Conservation (phyloP, 2,113 vertebrate genomes). For the Axis porcinus region DNA sequence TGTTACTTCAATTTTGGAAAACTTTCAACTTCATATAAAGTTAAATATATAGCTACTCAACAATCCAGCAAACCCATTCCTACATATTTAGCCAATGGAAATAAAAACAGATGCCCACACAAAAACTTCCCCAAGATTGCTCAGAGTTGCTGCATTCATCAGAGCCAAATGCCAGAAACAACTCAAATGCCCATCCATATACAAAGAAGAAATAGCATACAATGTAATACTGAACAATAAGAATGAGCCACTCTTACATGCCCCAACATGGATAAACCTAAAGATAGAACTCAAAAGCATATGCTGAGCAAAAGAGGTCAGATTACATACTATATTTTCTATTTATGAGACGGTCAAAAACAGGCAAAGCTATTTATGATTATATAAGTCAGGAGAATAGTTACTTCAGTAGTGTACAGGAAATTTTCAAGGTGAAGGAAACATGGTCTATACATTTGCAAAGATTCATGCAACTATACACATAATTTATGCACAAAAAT, state of each 20-base stretch:
- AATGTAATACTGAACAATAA: neutral
- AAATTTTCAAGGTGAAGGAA: neutral
- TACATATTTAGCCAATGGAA: neutral
- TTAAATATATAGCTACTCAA: neutral
- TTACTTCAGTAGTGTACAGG: neutral
- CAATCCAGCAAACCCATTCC: neutral
- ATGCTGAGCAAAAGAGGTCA: neutral
- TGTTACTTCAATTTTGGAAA: neutral
- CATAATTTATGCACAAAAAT: neutral
- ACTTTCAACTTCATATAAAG: neutral
- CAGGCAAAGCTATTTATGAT: neutral
- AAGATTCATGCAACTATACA: neutral
- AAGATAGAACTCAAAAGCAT: neutral
- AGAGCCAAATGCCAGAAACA: neutral
- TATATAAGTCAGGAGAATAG: neutral
- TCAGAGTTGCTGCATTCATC: neutral
- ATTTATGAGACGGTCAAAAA: neutral
- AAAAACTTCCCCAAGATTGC: neutral
- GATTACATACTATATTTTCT: neutral
- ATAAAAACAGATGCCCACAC: neutral
- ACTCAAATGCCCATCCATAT: neutral
- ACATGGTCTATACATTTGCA: neutral
- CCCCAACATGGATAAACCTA: neutral
- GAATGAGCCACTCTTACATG: neutral
- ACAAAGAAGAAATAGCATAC: neutral